Evolutionary conservation across 92 coral and sea anemone species (phyloP).

Genomic region (Isaurus tuberculatus): DNA sequence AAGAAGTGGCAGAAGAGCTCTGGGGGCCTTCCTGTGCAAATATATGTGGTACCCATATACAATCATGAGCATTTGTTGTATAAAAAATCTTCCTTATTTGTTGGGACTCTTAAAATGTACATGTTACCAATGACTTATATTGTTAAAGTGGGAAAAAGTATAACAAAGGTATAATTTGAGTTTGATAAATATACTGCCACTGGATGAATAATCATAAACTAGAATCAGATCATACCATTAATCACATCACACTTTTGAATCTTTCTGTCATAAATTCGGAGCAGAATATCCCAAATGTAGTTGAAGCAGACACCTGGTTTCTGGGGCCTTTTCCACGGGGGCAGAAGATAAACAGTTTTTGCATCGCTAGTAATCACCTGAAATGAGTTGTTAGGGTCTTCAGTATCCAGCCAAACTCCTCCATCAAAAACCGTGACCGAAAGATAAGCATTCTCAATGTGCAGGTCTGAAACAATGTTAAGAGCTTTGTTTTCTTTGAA

Average conservation of each 20-base stretch:
- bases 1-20: no score
- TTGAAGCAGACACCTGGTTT: conserved; percentile 81
- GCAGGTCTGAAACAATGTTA: conserved; percentile 78
- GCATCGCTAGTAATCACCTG: conserved; percentile 68
- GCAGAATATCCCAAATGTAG: conserved; percentile 69
- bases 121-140: no score
- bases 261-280: conserved; percentile 52
- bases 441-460: conserved; percentile 64
- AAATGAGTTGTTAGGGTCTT: conserved; percentile 37
- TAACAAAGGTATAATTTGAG: neutral
- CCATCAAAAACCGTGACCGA: conserved; percentile 59
- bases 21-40: no score
- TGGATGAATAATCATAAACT: neutral
- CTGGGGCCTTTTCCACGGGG: conserved; percentile 84
- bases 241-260: conserved; percentile 66
- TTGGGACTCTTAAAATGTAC: no score
- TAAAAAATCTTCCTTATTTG: no score
- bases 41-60: no score
- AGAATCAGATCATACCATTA: conserved; percentile 58
- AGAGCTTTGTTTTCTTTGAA: conserved; percentile 80
- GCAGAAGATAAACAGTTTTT: conserved; percentile 52
- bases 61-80: no score
- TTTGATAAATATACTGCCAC: neutral
- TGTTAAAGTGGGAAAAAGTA: no score
- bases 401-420: conserved; percentile 39